A percentile compares a stretch with the other conserved stretches of the same genome.
These are phyloP conservation scores for Sarotherodon lohbergeri DNA, from an alignment of 2,113 vertebrate genomes.

Conservation along the genomic window DNA sequence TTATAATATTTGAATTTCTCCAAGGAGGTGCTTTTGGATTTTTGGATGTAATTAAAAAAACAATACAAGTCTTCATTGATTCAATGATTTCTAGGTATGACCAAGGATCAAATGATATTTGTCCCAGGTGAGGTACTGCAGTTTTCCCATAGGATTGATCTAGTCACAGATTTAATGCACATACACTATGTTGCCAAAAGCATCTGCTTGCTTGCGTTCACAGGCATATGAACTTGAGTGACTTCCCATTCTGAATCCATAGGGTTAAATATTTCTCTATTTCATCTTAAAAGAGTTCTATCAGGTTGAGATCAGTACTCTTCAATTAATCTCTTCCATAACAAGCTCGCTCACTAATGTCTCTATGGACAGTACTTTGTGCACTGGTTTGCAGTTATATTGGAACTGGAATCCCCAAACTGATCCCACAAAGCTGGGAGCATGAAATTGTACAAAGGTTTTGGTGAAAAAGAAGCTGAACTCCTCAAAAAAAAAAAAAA, in stretches of 20 bases:
- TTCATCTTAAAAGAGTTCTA: not conserved
- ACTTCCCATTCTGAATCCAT: not conserved
- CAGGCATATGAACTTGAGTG: rapidly evolving
- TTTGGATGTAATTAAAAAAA: not conserved
- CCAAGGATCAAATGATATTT: not conserved
- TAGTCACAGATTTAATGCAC: rapidly evolving
- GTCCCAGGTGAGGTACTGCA: not conserved
- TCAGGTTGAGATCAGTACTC: not conserved
- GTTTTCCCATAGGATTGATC: rapidly evolving
- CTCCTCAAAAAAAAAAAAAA: not conserved
- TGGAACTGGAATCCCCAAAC: not conserved
- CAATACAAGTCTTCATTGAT: not conserved
- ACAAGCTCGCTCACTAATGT: rapidly evolving
- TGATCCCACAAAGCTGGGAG: not conserved
- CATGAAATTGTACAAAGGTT: not conserved
- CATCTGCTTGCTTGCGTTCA: not conserved
- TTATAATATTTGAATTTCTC: not conserved
- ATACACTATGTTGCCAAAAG: not conserved
- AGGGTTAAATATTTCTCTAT: not conserved
- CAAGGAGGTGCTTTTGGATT: not conserved
- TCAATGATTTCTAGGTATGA: not conserved
- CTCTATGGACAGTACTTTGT: rapidly evolving
- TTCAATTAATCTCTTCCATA: not conserved
- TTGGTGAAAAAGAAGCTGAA: not conserved
- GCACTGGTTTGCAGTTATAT: not conserved